phyloP scores from a whole-genome alignment of 2,888 invertebrate species.

The Tinea semifulvella region DNA sequence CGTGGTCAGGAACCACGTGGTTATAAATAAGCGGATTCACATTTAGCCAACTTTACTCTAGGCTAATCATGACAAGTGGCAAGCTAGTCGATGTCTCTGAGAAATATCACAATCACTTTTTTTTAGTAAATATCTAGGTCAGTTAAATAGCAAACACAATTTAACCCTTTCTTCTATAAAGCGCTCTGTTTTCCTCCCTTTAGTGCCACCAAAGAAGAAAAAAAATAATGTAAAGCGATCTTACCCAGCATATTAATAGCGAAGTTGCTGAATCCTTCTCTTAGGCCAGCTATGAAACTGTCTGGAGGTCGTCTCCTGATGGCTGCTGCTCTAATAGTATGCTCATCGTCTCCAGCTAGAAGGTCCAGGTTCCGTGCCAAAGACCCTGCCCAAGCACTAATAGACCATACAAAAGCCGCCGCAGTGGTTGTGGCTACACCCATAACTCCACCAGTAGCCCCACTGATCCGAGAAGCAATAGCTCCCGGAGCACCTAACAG shows the following conservation, averaged over 20 bases:
- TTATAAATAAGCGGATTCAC: too few species aligned
- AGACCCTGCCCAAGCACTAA: constrained; percentile 91
- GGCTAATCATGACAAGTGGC: too few species aligned
- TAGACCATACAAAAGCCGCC: constrained; percentile 79
- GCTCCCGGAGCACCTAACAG: constrained; percentile 90
- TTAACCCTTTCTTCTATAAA: too few species aligned
- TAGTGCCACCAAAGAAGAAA: neutral
- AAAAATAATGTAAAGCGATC: constrained; percentile 7
- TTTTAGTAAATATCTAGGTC: too few species aligned
- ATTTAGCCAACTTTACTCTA: too few species aligned
- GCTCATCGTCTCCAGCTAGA: constrained; percentile 87
- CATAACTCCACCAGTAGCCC: constrained; percentile 74
- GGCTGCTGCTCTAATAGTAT: constrained; percentile 84
- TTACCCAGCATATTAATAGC: constrained; percentile 86
- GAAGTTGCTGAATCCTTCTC: constrained; percentile 88
- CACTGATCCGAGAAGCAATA: constrained; percentile 82
- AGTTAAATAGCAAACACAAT: too few species aligned
- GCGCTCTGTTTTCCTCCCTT: too few species aligned
- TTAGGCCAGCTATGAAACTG: constrained; percentile 84
- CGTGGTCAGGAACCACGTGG: too few species aligned
- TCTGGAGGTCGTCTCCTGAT: constrained; percentile 80
- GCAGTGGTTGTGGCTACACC: constrained; percentile 82
- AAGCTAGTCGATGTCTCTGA: too few species aligned
- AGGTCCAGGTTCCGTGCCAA: constrained; percentile 93
- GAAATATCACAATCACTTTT: too few species aligned